These are phyloP conservation scores for Sternotherus odoratus DNA, from an alignment of 2,797 vertebrate species.

Conservation along the genomic window DNA sequence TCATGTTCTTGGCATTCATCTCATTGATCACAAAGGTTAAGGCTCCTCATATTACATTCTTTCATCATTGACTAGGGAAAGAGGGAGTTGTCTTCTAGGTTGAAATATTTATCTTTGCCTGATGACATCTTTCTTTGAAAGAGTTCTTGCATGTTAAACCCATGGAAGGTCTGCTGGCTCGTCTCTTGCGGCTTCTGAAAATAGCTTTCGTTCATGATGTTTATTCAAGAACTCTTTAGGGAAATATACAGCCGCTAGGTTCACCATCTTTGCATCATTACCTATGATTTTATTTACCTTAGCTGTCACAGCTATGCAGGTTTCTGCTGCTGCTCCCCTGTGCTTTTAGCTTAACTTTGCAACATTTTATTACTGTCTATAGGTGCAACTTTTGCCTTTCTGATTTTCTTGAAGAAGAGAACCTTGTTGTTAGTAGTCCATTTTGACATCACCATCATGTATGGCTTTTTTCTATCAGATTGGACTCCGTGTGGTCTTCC, in stretches of 20 bases:
- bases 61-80: not conserved
- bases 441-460: no score
- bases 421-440: no score
- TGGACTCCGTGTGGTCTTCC: no score
- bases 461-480: no score
- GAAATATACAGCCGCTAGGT: not conserved
- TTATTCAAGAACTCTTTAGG: conserved; percentile 17
- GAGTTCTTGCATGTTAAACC: not conserved
- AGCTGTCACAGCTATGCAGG: no score
- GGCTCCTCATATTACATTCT: not conserved
- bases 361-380: no score
- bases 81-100: not conserved
- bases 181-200: not conserved
- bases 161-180: not conserved
- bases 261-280: not conserved
- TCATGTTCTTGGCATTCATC: not conserved
- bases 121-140: conserved; percentile 40
- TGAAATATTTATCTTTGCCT: conserved; percentile 6
- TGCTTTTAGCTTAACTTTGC: no score
- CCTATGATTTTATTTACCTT: no score
- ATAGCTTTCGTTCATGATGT: not conserved
- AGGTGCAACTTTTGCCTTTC: no score
- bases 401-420: no score
- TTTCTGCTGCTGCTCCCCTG: no score
- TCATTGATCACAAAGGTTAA: not conserved